Evolutionary conservation across 1,140 invertebrate genomes (phyloP), one percentile per base, ranked within the genome.

Genomic region (Drosophila dunni): DNA sequence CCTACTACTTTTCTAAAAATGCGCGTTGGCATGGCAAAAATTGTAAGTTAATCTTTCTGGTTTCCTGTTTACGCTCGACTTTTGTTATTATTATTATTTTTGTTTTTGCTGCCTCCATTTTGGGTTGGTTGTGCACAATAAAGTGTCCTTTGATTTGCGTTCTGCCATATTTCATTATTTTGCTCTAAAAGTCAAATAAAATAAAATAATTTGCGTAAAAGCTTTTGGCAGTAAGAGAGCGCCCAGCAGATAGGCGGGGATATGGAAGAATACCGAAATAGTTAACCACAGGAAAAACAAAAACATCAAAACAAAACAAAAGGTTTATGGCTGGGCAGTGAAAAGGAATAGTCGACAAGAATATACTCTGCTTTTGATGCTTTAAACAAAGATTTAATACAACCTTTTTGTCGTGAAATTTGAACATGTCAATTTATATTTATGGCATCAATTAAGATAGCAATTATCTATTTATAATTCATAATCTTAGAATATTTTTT

Each of bases 131-230:
- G 33, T 71, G 65, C 24, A 50, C 57, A 62, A 77, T 72, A 62
- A 78, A 84, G 81, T 84, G 70, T 58, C 57, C 67, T 73, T 86
- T 86, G 83, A 86, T 86, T 86, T 77, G 79, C 76, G 57, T 77
- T 29, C 74, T 45, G 10, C 64, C 79, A 82, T 88, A 83, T 74
- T 88, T 86, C 79, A 79, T 82, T 79, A 86, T 83, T 74, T 71
- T 54, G 24, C 46, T 46, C 57, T 36, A 63, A 64, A 68, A 67
- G 68, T 50, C 72, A 80, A 82, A 79, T 61, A 72, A 78, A 77
- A 88, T 83, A 65, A 83, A 89, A 88, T 88, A 89, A 89, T 89
- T 88, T 84, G 76, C 74, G 44, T 78, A 78, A 80, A 69, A 88
- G 80, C 83, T 79, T 86, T 74, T 29, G 40, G 15, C 13, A 7